phyloP scores from a whole-genome alignment of 2,113 vertebrate genomes.

The Daphoenositta chrysoptera region DNA sequence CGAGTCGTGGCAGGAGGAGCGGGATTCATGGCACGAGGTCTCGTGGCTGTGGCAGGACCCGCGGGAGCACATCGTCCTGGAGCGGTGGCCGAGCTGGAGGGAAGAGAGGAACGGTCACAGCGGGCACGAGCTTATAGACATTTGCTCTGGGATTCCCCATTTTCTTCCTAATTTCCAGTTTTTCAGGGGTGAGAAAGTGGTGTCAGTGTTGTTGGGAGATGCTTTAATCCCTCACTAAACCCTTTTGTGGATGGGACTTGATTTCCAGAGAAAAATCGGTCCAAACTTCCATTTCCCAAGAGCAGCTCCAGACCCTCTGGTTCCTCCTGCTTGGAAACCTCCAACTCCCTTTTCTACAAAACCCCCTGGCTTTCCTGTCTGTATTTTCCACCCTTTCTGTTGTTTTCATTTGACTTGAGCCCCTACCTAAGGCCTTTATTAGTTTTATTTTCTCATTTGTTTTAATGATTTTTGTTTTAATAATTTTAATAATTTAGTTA shows the following conservation, averaged over 20 bases:
- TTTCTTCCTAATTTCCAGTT: not conserved
- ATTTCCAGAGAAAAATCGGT: not conserved
- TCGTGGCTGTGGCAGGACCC: not conserved
- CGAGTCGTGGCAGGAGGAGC: not conserved
- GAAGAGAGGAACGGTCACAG: not conserved
- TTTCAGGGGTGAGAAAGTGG: rapidly evolving
- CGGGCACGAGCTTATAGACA: rapidly evolving
- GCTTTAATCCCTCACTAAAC: not conserved
- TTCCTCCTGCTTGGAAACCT: not conserved
- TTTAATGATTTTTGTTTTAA: not conserved
- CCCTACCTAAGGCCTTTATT: not conserved
- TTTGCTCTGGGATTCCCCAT: not conserved
- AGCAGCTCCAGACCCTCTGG: not conserved
- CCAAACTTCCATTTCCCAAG: not conserved
- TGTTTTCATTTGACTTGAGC: not conserved
- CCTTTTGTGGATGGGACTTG: rapidly evolving
- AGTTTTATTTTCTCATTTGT: not conserved
- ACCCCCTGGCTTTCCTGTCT: not conserved
- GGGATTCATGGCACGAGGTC: not conserved
- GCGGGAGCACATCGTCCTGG: constrained; percentile 1
- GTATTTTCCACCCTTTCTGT: not conserved
- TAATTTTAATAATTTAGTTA: too few relatives aligned
- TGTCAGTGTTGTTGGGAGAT: too few relatives aligned
- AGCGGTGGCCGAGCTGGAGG: rapidly evolving
- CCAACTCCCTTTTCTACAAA: not conserved